These are phyloP conservation scores for Eumeta japonica DNA, from an alignment of 1,140 invertebrate species.

Conservation along the genomic window DNA sequence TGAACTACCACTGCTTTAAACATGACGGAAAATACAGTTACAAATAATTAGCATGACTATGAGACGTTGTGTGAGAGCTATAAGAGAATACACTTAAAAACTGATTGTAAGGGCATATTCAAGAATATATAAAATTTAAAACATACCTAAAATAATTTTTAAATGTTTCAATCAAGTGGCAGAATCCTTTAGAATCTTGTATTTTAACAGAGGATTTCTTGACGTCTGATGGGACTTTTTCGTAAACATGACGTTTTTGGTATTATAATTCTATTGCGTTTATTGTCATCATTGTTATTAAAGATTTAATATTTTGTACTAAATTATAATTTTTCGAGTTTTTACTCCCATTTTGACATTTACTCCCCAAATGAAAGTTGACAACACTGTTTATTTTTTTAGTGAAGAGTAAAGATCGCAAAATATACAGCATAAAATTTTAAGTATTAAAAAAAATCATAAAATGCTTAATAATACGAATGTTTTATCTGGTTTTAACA, in stretches of 20 bases:
- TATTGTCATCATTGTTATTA: slow-evolving; percentile 34
- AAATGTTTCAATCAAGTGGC: slow-evolving; percentile 91
- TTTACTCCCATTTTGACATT: slow-evolving; percentile 46
- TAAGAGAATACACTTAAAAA: no score
- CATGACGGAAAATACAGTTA: slow-evolving; percentile 52
- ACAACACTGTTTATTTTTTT: slow-evolving; percentile 18
- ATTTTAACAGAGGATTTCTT: slow-evolving; percentile 94
- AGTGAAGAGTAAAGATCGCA: no score
- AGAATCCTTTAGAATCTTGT: slow-evolving; percentile 91
- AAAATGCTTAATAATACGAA: no score
- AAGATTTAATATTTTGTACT: slow-evolving; percentile 32
- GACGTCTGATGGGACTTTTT: slow-evolving; percentile 92
- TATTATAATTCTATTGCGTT: slow-evolving; percentile 30
- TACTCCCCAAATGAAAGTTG: slow-evolving; percentile 31
- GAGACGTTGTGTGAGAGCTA: slow-evolving; percentile 18
- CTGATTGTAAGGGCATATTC: no score
- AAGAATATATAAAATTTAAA: no score
- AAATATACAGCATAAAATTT: no score
- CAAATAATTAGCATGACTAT: slow-evolving; percentile 42
- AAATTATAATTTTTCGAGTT: slow-evolving; percentile 46
- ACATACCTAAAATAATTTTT: slow-evolving; percentile 87
- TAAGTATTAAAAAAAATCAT: no score
- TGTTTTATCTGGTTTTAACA: no score
- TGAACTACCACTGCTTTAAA: no score
- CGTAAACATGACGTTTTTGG: slow-evolving; percentile 75